These are phyloP conservation scores for Caloenas nicobarica DNA, from an alignment of 2,113 vertebrate genomes.

Conservation along the genomic window DNA sequence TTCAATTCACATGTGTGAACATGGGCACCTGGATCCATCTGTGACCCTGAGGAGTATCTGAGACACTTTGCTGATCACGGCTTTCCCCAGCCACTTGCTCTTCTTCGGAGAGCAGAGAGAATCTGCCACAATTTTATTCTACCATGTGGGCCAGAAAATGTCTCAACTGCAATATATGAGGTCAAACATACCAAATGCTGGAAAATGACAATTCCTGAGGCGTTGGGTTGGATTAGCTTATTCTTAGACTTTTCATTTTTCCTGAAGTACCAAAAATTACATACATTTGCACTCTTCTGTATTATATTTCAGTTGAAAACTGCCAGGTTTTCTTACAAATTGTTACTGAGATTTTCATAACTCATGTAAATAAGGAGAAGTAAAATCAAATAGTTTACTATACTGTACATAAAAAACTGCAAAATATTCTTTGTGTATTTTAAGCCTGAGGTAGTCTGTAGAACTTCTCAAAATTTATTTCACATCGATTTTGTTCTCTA, in stretches of 20 bases:
- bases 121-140: neutral
- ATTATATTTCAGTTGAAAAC: neutral
- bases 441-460: neutral
- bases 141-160: neutral
- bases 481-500: neutral
- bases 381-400: neutral
- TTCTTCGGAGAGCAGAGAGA: neutral
- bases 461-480: conserved; percentile 17
- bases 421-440: neutral
- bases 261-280: neutral
- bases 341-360: neutral
- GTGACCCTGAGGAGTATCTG: rapidly evolving
- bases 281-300: neutral
- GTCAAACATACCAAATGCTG: neutral
- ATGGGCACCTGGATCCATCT: neutral
- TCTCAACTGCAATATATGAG: neutral
- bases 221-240: neutral
- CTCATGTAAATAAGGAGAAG: neutral
- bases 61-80: neutral
- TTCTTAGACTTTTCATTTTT: neutral
- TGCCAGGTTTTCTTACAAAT: neutral
- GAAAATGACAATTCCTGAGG: neutral
- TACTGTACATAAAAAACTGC: neutral
- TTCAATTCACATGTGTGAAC: neutral
- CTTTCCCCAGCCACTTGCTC: neutral